Evolutionary conservation across 2,797 vertebrate genomes (phyloP).

Genomic region (Propithecus perrieri): DNA sequence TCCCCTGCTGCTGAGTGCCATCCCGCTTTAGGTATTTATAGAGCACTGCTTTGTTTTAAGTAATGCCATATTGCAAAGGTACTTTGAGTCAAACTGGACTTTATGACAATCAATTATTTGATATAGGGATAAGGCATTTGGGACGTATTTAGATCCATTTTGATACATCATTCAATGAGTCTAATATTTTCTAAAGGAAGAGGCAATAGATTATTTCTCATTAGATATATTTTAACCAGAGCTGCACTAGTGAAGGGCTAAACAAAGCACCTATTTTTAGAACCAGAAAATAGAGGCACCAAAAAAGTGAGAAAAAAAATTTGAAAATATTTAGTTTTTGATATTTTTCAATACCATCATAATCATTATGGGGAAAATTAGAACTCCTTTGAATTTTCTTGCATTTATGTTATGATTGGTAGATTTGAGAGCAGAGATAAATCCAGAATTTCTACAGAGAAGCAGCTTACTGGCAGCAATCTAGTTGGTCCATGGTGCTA

Average conservation of each 20-base stretch:
- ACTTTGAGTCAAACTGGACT: conserved; percentile 55
- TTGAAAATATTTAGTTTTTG: not conserved
- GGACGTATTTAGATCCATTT: not conserved
- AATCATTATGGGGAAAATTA: not conserved
- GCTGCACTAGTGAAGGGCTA: not conserved
- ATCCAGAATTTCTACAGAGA: not conserved
- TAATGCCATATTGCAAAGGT: conserved; percentile 52
- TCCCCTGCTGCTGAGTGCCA: conserved; percentile 81
- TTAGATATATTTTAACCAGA: not conserved
- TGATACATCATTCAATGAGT: not conserved
- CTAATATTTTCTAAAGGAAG: not conserved
- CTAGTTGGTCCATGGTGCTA: not conserved
- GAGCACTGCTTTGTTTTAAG: conserved; percentile 60
- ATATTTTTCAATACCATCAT: not conserved
- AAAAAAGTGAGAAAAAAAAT: not conserved
- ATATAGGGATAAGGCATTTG: not conserved
- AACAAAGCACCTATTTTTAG: not conserved
- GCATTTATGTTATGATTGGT: not conserved
- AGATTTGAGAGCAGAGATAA: not conserved
- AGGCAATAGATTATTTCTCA: not conserved
- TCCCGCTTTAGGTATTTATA: conserved; percentile 73
- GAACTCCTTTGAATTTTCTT: not conserved
- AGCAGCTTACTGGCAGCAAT: not conserved
- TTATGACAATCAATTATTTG: conserved; percentile 28
- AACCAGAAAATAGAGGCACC: not conserved